Evolutionary conservation across 2,888 invertebrate genomes (phyloP), one percentile per base, ranked within the genome.

Genomic region (Seira sanloemensis): DNA sequence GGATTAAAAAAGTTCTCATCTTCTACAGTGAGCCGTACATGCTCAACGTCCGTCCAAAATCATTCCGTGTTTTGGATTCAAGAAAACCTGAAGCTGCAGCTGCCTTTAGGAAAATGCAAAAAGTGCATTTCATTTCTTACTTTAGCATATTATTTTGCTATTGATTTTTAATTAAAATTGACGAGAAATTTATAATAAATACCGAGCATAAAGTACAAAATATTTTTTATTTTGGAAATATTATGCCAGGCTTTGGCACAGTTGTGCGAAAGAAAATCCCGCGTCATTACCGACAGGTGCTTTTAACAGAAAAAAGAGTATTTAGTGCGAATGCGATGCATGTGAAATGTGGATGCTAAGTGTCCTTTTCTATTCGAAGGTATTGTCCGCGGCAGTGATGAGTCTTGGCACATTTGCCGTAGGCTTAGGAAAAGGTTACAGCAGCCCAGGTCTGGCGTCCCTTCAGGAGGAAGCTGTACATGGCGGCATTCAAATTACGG

Each of bases 401-500:
- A 37, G 37, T 12, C 37, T 37, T 5, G 37, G 37, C 12, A 5
- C 37, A 9, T 37, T 37, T 37, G 37, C 37, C 37, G 12, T 12
- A 9, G 37, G 37, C 37, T 37, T 37, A 37, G 37, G 37, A 12
- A 37, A 37, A 37, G 37, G 37, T 12, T 37, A 37, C 12, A 37
- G 37, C 12, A 37, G 37, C 12, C 37, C 37, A 37, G 37, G 7
- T 37, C 12, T 37, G 12, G 37, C 37, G 5, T 37, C 37, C 5
- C 37, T 37, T 12, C 37, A 37, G 37, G 37, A 37, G 88, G 87
- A 84, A 88, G 87, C 66, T 86, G 86, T 54, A 87, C 86, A 80
- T 89, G n/a, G n/a, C n/a, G n/a, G n/a, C n/a, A n/a, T 89, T 78
- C 86, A 87, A 71, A 88, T 89, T 21, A 85, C 89, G 26, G 82